These are phyloP conservation scores for Ypsolopha sequella DNA, from an alignment of 2,888 invertebrate genomes.

Conservation along the genomic window DNA sequence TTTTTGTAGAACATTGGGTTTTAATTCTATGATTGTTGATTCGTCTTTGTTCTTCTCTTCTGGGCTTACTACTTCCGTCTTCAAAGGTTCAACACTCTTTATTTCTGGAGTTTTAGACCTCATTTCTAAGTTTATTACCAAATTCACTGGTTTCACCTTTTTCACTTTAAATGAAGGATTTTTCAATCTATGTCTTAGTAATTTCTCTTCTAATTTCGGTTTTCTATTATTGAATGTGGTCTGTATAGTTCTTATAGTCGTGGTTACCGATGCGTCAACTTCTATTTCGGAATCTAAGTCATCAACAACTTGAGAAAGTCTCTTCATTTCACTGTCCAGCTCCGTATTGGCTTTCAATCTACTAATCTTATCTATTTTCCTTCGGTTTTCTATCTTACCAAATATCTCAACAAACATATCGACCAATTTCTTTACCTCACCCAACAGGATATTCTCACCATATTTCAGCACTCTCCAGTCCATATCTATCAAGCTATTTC, in stretches of 20 bases:
- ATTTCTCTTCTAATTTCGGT: slow-evolving; percentile 17
- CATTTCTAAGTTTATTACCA: slow-evolving; percentile 30
- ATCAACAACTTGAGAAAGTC: slow-evolving; percentile 54
- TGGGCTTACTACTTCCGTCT: slow-evolving; percentile 19
- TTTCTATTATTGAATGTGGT: slow-evolving; percentile 22
- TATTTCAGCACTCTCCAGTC: slow-evolving; percentile 62
- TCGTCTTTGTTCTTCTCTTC: slow-evolving; percentile 34
- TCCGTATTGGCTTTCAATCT: slow-evolving; percentile 41
- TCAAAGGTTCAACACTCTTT: slow-evolving; percentile 14
- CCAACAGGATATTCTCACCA: slow-evolving; percentile 58
- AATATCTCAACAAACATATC: slow-evolving; percentile 39
- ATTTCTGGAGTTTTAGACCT: slow-evolving; percentile 6
- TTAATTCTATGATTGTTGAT: slow-evolving; percentile 13
- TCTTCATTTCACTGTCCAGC: slow-evolving; percentile 57
- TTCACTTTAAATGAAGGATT: slow-evolving; percentile 51
- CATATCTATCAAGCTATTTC: slow-evolving; percentile 54
- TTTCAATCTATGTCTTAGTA: slow-evolving; percentile 24
- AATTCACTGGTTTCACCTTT: slow-evolving; percentile 44
- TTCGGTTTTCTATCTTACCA: slow-evolving; percentile 34
- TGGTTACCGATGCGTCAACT: slow-evolving; percentile 18
- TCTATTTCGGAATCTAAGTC: slow-evolving; percentile 44
- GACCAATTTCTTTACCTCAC: slow-evolving; percentile 51
- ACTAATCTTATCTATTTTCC: slow-evolving; percentile 31
- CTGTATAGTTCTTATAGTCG: slow-evolving; percentile 19
- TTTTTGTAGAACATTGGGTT: slow-evolving; percentile 3